phyloP scores from a whole-genome alignment of 2,797 vertebrate species.

The Taenioides sp. region DNA sequence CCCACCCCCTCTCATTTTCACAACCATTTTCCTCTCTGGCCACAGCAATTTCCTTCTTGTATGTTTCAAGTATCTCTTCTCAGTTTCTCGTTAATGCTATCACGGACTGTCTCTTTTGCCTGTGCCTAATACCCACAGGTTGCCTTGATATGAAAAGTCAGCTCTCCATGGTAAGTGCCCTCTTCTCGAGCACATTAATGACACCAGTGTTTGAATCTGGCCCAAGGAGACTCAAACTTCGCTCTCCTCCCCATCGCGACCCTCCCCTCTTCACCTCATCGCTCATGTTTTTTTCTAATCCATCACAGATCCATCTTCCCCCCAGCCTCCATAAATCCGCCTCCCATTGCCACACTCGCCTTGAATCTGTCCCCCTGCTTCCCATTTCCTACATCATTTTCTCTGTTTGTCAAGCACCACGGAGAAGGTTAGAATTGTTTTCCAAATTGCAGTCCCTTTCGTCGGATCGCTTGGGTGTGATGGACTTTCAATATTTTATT shows the following conservation, averaged over 20 bases:
- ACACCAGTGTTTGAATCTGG: constrained; percentile 62
- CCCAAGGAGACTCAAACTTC: constrained; percentile 65
- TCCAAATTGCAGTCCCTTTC: background rate
- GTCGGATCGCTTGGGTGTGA: background rate
- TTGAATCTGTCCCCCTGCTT: constrained; percentile 32
- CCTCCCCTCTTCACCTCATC: constrained; percentile 54
- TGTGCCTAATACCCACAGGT: constrained; percentile 61
- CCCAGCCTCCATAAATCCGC: constrained; percentile 71
- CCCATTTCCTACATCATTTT: constrained; percentile 8
- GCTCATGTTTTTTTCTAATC: constrained; percentile 69
- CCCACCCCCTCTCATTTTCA: constrained; percentile 18
- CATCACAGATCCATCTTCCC: constrained; percentile 68
- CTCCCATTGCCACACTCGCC: constrained; percentile 38
- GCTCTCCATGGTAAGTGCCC: constrained; percentile 36
- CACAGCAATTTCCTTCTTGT: constrained; percentile 38
- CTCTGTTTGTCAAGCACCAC: background rate
- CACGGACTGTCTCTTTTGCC: constrained; percentile 31
- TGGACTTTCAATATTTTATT: background rate
- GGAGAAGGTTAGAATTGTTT: background rate
- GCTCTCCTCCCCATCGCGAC: constrained; percentile 38
- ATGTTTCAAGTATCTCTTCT: constrained; percentile 25
- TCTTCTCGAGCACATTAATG: constrained; percentile 64
- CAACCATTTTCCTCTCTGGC: constrained; percentile 26
- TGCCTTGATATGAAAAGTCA: constrained; percentile 55
- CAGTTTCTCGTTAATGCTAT: constrained; percentile 58